phyloP scores from a whole-genome alignment of 1,140 invertebrate genomes.

The Panulirus ornatus region DNA sequence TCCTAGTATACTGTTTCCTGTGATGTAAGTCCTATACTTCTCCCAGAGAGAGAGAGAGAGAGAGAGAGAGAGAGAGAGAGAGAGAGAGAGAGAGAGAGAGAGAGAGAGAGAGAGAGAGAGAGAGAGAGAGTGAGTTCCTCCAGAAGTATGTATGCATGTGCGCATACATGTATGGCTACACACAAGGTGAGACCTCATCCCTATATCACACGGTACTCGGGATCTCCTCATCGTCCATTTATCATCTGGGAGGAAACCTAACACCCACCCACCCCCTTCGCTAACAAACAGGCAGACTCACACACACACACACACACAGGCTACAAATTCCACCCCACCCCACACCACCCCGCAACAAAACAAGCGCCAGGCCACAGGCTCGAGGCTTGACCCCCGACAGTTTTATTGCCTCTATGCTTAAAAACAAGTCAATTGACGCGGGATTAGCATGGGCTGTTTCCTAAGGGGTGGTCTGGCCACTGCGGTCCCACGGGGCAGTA shows the following conservation, averaged over 20 bases:
- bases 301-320: slow-evolving; percentile 7
- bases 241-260: too few species aligned
- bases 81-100: neutral
- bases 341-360: too few species aligned
- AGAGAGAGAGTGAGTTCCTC: neutral
- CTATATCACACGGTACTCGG: too few species aligned
- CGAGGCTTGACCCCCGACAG: slow-evolving; percentile 3
- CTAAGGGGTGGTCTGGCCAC: slow-evolving; percentile 10
- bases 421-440: slow-evolving; percentile 69
- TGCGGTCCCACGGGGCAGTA: neutral
- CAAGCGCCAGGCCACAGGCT: neutral
- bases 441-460: slow-evolving; percentile 55
- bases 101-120: neutral
- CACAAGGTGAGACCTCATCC: too few species aligned
- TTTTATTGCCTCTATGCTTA: slow-evolving; percentile 68
- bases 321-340: slow-evolving; percentile 57
- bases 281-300: neutral
- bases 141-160: too few species aligned
- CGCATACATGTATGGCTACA: too few species aligned
- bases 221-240: too few species aligned
- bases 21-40: too few species aligned
- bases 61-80: neutral
- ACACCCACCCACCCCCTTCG: too few species aligned
- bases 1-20: too few species aligned
- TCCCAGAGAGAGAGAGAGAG: neutral